Conservation (phyloP, 2,113 vertebrate species). For the Corydoras maculifer region DNA sequence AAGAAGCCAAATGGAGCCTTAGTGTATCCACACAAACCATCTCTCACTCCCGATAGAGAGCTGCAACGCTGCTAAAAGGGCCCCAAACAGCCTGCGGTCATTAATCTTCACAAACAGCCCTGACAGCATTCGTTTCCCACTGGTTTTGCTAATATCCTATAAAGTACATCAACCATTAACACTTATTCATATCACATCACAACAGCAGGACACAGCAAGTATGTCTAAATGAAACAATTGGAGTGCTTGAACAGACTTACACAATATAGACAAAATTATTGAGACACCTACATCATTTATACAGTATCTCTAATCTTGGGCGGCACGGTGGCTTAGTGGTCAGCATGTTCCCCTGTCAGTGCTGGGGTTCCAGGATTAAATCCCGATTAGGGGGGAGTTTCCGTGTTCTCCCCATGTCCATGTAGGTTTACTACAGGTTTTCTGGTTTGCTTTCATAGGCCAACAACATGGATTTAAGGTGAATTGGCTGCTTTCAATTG, state of each 20-base stretch:
- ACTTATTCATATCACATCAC: conserved; percentile 5
- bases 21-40: conserved; percentile 24
- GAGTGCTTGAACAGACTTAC: not conserved
- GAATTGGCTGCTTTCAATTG: no score
- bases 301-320: no score
- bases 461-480: no score
- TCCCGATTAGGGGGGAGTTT: no score
- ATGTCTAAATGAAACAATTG: not conserved
- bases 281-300: no score
- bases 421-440: no score
- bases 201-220: not conserved
- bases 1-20: conserved; percentile 43
- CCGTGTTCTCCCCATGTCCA: no score
- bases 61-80: conserved; percentile 10
- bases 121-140: conserved; percentile 19
- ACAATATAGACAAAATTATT: no score
- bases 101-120: conserved; percentile 17
- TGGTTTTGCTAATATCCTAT: conserved; percentile 17
- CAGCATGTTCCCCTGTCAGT: no score
- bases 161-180: conserved; percentile 9
- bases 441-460: no score
- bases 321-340: no score
- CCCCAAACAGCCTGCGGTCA: conserved; percentile 12
- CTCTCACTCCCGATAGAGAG: conserved; percentile 20
- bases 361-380: no score